phyloP scores from a whole-genome alignment of 2,888 invertebrate genomes.

The Dicranocentrus wangi region DNA sequence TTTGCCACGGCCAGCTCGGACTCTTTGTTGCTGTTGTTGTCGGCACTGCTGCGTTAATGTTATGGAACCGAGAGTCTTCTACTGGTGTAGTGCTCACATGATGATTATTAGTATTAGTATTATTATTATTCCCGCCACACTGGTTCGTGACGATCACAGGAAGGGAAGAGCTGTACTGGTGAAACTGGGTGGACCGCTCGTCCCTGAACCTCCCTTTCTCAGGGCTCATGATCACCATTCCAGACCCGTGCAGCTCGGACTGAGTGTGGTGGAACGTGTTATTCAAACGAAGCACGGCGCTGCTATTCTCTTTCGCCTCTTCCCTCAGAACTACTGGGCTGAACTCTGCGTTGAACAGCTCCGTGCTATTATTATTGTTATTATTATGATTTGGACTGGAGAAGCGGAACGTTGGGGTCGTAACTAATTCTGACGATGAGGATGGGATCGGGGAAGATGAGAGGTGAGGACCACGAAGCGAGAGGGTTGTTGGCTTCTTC shows the following conservation, averaged over 20 bases:
- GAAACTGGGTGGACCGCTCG: not conserved
- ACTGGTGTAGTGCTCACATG: too few relatives aligned
- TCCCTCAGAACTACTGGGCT: not conserved
- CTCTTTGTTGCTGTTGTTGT: not conserved
- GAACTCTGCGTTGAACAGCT: not conserved
- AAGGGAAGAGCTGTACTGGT: not conserved
- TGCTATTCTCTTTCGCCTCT: not conserved
- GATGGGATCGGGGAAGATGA: not conserved
- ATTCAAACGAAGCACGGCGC: not conserved
- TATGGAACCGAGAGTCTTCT: too few relatives aligned
- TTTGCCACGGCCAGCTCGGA: slow-evolving; percentile 8
- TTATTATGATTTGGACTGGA: not conserved
- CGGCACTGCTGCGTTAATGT: not conserved
- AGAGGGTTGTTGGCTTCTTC: slow-evolving; percentile 7
- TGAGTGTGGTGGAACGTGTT: not conserved
- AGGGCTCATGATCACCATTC: not conserved
- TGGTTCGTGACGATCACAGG: not conserved
- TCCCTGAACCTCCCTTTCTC: slow-evolving; percentile 10
- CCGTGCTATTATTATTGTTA: not conserved
- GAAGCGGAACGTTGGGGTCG: not conserved
- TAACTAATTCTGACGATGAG: not conserved
- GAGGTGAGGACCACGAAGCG: not conserved
- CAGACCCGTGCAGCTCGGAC: too few relatives aligned
- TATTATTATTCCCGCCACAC: not conserved
- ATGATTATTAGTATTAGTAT: too few relatives aligned